phyloP scores from a whole-genome alignment of 2,888 invertebrate species.

The Acleris sparsana region DNA sequence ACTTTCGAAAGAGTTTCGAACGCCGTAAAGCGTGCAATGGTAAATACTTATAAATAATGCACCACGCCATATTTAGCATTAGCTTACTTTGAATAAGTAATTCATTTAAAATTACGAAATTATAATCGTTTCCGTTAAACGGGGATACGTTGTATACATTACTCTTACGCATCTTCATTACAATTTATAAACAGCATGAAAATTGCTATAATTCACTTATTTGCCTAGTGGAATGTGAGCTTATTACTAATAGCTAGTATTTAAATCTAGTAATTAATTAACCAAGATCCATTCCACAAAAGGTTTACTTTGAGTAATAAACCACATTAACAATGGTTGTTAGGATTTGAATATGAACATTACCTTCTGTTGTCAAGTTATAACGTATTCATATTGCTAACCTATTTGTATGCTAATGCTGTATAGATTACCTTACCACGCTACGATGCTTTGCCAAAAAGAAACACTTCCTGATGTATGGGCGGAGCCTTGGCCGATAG shows the following conservation, averaged over 20 bases:
- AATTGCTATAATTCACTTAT: no score
- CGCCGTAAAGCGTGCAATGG: neutral
- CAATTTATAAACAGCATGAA: no score
- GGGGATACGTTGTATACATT: no score
- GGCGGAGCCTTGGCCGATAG: no score
- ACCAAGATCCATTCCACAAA: constrained; percentile 24
- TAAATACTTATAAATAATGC: neutral
- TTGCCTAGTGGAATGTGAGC: neutral
- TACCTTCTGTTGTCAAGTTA: constrained; percentile 14
- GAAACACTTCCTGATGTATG: no score
- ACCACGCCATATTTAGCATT: neutral
- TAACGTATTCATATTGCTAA: constrained; percentile 8
- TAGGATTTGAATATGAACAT: constrained; percentile 23
- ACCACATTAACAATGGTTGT: constrained; percentile 9
- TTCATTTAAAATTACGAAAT: no score
- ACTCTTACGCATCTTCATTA: no score
- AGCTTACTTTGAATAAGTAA: no score
- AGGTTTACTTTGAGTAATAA: constrained; percentile 31
- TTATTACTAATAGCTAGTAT: neutral
- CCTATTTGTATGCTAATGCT: constrained; percentile 18
- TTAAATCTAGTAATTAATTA: constrained; percentile 13
- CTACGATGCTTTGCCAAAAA: no score
- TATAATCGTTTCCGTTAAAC: no score
- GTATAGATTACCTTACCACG: no score
- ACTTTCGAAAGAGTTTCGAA: constrained; percentile 19